phyloP scores from a whole-genome alignment of 2,888 invertebrate genomes.

The Volucella inflata region DNA sequence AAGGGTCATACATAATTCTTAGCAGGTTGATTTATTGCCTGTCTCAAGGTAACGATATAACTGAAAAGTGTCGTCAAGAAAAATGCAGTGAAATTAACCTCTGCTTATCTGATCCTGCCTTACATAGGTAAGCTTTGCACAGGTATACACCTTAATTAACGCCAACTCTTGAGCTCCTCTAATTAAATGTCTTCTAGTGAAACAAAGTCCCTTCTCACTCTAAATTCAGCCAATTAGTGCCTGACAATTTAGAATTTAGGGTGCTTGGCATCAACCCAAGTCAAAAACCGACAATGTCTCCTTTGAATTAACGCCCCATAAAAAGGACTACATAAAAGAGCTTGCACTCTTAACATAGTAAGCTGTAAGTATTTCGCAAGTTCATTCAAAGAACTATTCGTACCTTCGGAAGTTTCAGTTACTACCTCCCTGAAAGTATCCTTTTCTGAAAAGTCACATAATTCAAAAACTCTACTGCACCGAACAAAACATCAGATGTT shows the following conservation, averaged over 20 bases:
- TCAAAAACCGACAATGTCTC: constrained; percentile 6
- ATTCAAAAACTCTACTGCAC: not conserved
- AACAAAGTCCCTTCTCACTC: not conserved
- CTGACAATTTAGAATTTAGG: constrained; percentile 37
- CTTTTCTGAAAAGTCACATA: not conserved
- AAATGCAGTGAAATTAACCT: no score
- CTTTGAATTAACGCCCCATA: constrained; percentile 27
- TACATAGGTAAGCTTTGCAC: no score
- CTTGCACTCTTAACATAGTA: not conserved
- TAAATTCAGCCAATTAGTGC: constrained; percentile 41
- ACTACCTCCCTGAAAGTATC: not conserved
- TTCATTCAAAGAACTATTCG: constrained; percentile 16
- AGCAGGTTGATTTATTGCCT: no score
- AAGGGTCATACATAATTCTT: no score
- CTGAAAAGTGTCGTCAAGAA: no score
- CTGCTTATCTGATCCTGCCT: no score
- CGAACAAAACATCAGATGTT: constrained; percentile 51
- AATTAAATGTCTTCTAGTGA: constrained; percentile 2
- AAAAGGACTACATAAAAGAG: constrained; percentile 10
- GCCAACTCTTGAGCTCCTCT: not conserved
- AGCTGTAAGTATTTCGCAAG: constrained; percentile 20
- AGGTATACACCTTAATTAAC: constrained; percentile 14
- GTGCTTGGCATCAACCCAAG: not conserved
- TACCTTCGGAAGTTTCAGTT: constrained; percentile 7
- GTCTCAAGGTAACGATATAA: no score